Conservation (phyloP, 1,140 invertebrate genomes). For the Drosophila willistoni region DNA sequence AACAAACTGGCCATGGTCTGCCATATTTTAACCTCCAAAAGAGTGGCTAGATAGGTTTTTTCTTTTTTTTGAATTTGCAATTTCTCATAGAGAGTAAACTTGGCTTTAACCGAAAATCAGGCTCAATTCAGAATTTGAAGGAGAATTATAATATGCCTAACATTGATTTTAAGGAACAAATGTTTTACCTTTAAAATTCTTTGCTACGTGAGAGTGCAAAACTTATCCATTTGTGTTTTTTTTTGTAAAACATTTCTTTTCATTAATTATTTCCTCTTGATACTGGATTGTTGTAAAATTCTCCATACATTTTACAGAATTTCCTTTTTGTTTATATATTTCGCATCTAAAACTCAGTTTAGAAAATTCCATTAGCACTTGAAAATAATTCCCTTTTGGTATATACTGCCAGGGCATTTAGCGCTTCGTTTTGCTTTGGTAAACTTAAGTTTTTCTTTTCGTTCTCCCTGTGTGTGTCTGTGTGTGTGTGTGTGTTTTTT, state of each 20-base stretch:
- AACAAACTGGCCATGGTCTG: constrained; percentile 42
- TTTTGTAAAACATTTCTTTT: too few species aligned
- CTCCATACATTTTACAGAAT: neutral
- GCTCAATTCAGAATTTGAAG: too few species aligned
- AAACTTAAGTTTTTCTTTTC: constrained; percentile 23
- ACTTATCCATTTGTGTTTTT: too few species aligned
- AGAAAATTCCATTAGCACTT: constrained; percentile 9
- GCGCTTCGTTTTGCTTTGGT: constrained; percentile 38
- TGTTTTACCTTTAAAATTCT: too few species aligned
- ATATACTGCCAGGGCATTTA: constrained; percentile 38
- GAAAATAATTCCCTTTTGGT: constrained; percentile 8
- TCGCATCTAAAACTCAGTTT: neutral
- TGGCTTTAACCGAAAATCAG: neutral
- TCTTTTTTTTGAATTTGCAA: constrained; percentile 3
- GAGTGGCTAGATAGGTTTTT: constrained; percentile 21
- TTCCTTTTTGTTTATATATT: too few species aligned
- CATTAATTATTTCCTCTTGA: neutral
- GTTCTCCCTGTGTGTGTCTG: neutral
- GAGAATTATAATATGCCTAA: too few species aligned
- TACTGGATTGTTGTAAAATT: neutral
- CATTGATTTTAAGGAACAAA: too few species aligned
- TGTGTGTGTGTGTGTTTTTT: neutral
- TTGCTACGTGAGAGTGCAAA: too few species aligned
- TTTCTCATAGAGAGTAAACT: neutral
- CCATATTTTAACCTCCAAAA: constrained; percentile 36